Conservation (phyloP, 1,140 invertebrate genomes). For the Trichomalopsis sarcophagae region DNA sequence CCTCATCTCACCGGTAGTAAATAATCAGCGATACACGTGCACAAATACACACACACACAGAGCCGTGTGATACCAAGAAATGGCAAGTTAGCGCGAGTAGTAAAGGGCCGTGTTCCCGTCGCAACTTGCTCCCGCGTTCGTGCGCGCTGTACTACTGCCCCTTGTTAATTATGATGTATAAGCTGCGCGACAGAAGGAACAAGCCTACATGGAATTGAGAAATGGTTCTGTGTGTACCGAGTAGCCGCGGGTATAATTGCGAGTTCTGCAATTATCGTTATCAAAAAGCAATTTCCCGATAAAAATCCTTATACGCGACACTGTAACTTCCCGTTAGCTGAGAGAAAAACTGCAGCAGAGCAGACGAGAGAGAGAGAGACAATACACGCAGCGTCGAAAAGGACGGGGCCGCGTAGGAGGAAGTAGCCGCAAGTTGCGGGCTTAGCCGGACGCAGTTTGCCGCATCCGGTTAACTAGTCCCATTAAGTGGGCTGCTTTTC, state of each 20-base stretch:
- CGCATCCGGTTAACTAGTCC: conserved; percentile 36
- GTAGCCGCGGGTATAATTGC: too few species aligned
- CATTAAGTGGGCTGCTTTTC: conserved; percentile 11
- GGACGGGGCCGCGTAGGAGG: neutral
- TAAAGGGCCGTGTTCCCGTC: neutral
- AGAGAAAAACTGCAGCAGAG: too few species aligned
- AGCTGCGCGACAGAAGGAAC: too few species aligned
- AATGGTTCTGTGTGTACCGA: too few species aligned
- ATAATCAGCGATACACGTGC: conserved; percentile 7
- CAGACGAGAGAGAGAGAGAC: too few species aligned
- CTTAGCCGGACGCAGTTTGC: conserved; percentile 15
- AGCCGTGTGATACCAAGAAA: neutral
- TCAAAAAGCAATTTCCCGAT: too few species aligned
- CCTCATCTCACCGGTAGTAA: neutral
- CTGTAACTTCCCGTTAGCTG: too few species aligned
- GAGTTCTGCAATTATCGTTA: too few species aligned
- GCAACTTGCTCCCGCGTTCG: neutral
- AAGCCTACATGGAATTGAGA: too few species aligned
- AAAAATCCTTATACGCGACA: too few species aligned
- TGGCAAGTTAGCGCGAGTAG: neutral
- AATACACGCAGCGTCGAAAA: neutral
- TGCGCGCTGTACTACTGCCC: neutral
- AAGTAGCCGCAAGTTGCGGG: conserved; percentile 1
- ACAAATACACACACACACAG: too few species aligned
- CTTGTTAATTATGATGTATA: neutral